phyloP scores from a whole-genome alignment of 2,797 vertebrate genomes.

The Enteromius radiatus region DNA sequence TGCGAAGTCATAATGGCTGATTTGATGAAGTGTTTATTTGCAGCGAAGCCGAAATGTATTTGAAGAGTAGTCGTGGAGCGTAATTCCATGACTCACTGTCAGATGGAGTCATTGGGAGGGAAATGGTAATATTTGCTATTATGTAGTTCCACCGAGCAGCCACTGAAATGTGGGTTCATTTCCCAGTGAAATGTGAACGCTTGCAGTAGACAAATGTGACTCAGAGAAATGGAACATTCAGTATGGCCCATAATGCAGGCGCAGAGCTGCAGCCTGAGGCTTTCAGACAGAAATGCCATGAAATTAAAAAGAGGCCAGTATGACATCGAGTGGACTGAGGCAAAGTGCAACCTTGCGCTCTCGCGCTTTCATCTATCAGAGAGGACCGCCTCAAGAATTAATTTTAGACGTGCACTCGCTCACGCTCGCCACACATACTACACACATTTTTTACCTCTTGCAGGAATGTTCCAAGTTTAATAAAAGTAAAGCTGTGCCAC shows the following conservation, averaged over 20 bases:
- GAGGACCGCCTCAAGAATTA: conserved; percentile 57
- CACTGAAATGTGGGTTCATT: conserved; percentile 80
- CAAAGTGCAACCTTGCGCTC: conserved; percentile 76
- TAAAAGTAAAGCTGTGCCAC: conserved; percentile 20
- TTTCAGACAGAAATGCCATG: conserved; percentile 78
- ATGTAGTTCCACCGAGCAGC: conserved; percentile 74
- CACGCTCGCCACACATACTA: neutral
- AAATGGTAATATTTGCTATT: conserved; percentile 78
- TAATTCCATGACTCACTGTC: conserved; percentile 40
- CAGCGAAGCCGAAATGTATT: conserved; percentile 54
- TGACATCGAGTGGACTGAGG: conserved; percentile 76
- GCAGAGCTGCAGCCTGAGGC: conserved; percentile 73
- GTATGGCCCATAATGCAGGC: conserved; percentile 76
- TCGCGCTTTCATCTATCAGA: conserved; percentile 71
- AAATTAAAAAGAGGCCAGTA: conserved; percentile 84
- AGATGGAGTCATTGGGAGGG: conserved; percentile 57
- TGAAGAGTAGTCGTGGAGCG: conserved; percentile 67
- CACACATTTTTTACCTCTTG: neutral
- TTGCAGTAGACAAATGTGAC: conserved; percentile 80
- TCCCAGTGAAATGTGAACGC: conserved; percentile 80
- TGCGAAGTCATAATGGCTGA: conserved; percentile 25
- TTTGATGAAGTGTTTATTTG: conserved; percentile 53
- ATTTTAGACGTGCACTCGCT: conserved; percentile 19
- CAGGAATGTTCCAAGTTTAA: conserved; percentile 3
- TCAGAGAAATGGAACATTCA: conserved; percentile 76